Base-by-base conservation (phyloP, 2,888 invertebrate genomes). In the Nineta flava region DNA sequence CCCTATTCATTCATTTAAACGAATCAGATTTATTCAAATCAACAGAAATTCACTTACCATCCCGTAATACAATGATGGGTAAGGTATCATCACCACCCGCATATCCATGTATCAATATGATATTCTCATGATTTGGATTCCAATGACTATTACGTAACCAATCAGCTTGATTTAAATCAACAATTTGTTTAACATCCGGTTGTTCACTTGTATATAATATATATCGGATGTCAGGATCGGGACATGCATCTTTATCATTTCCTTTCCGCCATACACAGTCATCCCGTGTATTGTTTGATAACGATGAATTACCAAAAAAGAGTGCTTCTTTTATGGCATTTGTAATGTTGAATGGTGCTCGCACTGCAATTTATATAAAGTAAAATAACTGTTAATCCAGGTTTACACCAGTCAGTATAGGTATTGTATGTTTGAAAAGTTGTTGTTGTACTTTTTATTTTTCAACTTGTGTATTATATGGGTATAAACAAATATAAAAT, bases 31-130 rank as follows among this genome's bases (percentile, higher is more conserved):
- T 19, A 19, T 19, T 5, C 19, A 19, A 19, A 2, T 5, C 19
- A 19, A 3, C 19, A 19, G 3, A 13, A 35, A 4, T n/a, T n/a
- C 38, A 51, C 64, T 65, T 61, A 81, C 83, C 82, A 62, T 86
- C 85, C 58, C 83, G 72, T 1, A 86, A 69, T 1, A 87, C 83
- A 3, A 74, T 70, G 58, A 83, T 82, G 0, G 86, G 86, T 41
- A 85, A 62, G 0, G 77, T 75, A 56, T 83, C 81, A 57, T 83
- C 83, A 0, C 83, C 82, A 1, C 86, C 85, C 1, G 84, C 85
- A 61, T 86, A 87, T 2, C 86, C 86, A 58, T 87, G 86, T 21
- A 86, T 68, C 17, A 86, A 63, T 47, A 86, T 64, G 19, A 84
- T 72, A 53, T 81, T 82, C 57, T 84, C 83, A 55, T 78, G 79